phyloP scores from a whole-genome alignment of 2,888 invertebrate species.

The Lycaena phlaeas region DNA sequence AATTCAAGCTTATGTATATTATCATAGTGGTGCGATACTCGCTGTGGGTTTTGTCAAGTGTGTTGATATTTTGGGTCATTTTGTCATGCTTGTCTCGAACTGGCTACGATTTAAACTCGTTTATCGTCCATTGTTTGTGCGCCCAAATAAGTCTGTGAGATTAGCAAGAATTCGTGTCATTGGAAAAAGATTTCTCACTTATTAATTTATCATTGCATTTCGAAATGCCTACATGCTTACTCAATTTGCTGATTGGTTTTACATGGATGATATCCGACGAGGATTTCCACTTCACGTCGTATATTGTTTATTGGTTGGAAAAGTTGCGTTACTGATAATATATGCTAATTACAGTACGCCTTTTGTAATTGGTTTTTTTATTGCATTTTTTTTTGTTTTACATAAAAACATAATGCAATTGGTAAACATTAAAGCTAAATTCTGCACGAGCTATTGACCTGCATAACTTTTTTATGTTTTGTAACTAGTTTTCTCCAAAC shows the following conservation, averaged over 20 bases:
- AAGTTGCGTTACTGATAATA: background rate
- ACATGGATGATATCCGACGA: background rate
- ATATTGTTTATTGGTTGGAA: slow-evolving; percentile 2
- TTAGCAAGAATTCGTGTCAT: slow-evolving; percentile 32
- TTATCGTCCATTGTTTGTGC: slow-evolving; percentile 49
- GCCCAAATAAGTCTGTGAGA: slow-evolving; percentile 39
- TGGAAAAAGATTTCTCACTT: background rate
- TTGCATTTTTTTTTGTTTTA: too few species aligned
- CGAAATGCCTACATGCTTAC: background rate
- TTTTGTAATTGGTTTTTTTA: too few species aligned
- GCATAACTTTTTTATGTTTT: too few species aligned
- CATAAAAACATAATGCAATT: too few species aligned
- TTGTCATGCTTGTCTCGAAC: slow-evolving; percentile 54
- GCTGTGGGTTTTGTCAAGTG: slow-evolving; percentile 11
- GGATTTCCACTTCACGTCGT: slow-evolving; percentile 1
- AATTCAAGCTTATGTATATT: slow-evolving; percentile 23
- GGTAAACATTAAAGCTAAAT: too few species aligned
- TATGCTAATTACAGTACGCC: background rate
- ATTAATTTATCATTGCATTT: background rate
- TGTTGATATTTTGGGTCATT: slow-evolving; percentile 25
- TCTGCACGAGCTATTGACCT: too few species aligned
- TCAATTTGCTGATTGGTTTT: background rate
- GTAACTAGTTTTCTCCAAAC: too few species aligned
- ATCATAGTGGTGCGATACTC: slow-evolving; percentile 23
- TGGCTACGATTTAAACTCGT: slow-evolving; percentile 58